Evolutionary conservation across 2,888 invertebrate species (phyloP).

Genomic region (Girardia tigrina): DNA sequence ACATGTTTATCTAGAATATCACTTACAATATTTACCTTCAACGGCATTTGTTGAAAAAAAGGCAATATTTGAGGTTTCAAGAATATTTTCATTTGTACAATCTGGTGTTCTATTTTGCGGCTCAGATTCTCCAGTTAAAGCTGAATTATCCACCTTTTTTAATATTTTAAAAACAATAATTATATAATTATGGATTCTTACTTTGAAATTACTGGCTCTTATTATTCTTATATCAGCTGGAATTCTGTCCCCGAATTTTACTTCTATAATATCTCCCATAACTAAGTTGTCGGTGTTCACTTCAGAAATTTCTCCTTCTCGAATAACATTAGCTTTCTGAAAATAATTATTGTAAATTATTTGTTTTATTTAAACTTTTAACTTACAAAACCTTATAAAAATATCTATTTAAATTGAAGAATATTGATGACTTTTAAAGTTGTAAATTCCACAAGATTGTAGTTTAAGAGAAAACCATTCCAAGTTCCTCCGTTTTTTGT

Average conservation of each 20-base stretch:
- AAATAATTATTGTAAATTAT: neutral
- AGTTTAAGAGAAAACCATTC: neutral
- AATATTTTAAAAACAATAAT: no score
- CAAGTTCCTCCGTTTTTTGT: no score
- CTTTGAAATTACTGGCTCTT: constrained; percentile 78
- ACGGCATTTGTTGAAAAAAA: constrained; percentile 92
- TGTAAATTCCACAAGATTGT: no score
- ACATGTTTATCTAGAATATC: neutral
- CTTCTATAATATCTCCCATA: constrained; percentile 63
- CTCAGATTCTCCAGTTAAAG: constrained; percentile 83
- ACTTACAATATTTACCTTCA: constrained; percentile 57
- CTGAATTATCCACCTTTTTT: constrained; percentile 64
- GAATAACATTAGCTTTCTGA: constrained; percentile 40
- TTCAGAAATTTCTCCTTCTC: constrained; percentile 37
- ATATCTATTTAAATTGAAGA: neutral
- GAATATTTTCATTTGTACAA: constrained; percentile 79
- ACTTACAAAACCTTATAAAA: neutral
- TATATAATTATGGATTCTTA: constrained; percentile 36
- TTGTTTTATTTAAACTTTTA: no score
- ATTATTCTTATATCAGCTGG: constrained; percentile 86
- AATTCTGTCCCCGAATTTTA: constrained; percentile 88
- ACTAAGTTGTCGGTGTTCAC: constrained; percentile 37
- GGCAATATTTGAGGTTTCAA: constrained; percentile 83
- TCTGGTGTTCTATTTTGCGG: constrained; percentile 80
- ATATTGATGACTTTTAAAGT: neutral